Evolutionary conservation across 2,888 invertebrate species (phyloP).

Genomic region (Tinea semifulvella): DNA sequence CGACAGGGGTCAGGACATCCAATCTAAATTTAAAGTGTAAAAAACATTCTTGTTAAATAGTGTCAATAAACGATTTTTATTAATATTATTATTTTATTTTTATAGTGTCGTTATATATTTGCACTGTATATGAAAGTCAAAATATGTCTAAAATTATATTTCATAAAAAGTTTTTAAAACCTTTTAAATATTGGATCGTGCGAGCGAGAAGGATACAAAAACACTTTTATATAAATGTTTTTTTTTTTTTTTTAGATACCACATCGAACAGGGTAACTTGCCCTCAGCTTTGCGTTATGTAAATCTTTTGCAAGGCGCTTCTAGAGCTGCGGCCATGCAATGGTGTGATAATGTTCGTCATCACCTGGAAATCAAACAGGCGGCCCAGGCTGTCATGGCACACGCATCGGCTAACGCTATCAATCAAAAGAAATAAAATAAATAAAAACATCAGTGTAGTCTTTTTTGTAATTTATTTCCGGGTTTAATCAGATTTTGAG

Average conservation of each 20-base stretch:
- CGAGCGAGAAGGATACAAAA: no score
- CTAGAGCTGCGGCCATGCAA: constrained; percentile 81
- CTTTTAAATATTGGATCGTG: no score
- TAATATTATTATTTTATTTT: no score
- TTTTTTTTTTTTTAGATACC: constrained; percentile 68
- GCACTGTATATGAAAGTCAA: no score
- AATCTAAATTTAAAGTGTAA: no score
- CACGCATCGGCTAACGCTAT: constrained; percentile 87
- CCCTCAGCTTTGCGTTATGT: constrained; percentile 87
- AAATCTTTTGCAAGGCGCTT: constrained; percentile 89
- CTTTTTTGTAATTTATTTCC: constrained; percentile 8
- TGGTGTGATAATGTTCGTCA: constrained; percentile 88
- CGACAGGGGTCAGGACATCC: no score
- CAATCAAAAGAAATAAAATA: constrained; percentile 15
- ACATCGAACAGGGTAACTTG: constrained; percentile 88
- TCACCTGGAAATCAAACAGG: constrained; percentile 89
- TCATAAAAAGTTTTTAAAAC: no score
- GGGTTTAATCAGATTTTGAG: constrained; percentile 9
- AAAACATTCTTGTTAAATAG: no score
- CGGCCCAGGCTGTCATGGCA: constrained; percentile 89
- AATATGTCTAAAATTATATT: no score
- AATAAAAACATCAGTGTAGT: constrained; percentile 13
- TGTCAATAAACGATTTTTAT: no score
- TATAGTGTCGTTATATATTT: no score
- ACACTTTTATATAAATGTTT: no score